A percentile compares a stretch with the other conserved stretches of the same genome.
phyloP scores from a whole-genome alignment of 2,888 invertebrate genomes.

The Microplitis deprimator region DNA sequence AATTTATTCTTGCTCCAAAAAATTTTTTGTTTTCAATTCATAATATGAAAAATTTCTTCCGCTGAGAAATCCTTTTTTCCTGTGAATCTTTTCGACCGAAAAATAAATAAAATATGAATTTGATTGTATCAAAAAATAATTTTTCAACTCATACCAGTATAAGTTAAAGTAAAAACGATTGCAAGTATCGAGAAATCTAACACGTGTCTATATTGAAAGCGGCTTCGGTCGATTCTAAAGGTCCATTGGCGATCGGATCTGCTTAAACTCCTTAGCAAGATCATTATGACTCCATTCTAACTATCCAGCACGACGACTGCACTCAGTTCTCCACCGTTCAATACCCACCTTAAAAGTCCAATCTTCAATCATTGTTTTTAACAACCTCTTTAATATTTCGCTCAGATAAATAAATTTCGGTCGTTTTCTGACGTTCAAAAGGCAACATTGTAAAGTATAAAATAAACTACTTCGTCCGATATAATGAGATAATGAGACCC shows the following conservation, averaged over 20 bases:
- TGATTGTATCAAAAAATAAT: background rate
- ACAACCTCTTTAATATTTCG: background rate
- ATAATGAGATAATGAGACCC: background rate
- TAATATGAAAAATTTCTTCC: too few species aligned
- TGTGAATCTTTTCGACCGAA: too few species aligned
- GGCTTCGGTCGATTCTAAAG: constrained; percentile 14
- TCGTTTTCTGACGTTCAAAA: background rate
- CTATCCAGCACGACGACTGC: constrained; percentile 16
- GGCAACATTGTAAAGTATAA: background rate
- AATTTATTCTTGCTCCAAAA: too few species aligned
- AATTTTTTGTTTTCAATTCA: too few species aligned
- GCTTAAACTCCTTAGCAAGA: constrained; percentile 28
- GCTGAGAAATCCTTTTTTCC: too few species aligned
- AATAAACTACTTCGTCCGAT: background rate
- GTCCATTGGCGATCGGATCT: constrained; percentile 45
- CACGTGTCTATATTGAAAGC: constrained; percentile 39
- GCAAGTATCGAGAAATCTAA: constrained; percentile 41
- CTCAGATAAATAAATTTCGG: background rate
- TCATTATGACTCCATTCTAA: constrained; percentile 46
- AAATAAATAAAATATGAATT: background rate
- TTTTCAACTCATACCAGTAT: too few species aligned
- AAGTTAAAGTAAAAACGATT: background rate
- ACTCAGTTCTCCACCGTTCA: constrained; percentile 3
- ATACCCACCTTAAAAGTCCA: background rate
- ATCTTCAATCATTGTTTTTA: background rate